A percentile compares a stretch with the other conserved stretches of the same genome.
Evolutionary conservation across 2,113 vertebrate species (phyloP).

Genomic region (Passerina amoena): DNA sequence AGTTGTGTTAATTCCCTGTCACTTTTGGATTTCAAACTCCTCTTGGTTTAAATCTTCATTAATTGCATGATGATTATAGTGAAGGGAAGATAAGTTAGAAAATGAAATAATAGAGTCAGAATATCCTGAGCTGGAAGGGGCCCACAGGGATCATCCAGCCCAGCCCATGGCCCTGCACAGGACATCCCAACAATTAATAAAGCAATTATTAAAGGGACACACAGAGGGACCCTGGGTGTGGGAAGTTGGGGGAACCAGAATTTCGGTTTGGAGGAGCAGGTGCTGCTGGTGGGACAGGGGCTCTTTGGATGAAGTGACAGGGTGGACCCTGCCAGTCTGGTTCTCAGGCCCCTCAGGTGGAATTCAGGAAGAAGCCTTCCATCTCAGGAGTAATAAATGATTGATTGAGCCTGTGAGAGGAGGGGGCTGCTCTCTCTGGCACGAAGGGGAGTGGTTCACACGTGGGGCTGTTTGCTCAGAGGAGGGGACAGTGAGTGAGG

Average conservation of each 20-base stretch:
- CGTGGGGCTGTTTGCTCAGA: not conserved
- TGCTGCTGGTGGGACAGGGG: not conserved
- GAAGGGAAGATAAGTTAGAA: not conserved
- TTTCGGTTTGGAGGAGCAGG: not conserved
- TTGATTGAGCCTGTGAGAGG: not conserved
- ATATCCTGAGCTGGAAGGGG: not conserved
- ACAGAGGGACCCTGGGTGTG: rapidly evolving
- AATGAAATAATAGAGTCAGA: not conserved
- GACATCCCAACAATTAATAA: not conserved
- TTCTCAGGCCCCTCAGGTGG: not conserved
- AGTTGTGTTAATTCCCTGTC: not conserved
- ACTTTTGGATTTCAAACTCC: not conserved
- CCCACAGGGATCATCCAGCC: not conserved
- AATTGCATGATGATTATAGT: not conserved
- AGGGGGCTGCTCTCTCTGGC: not conserved
- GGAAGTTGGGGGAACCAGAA: not conserved
- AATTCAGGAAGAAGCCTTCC: not conserved
- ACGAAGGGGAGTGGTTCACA: rapidly evolving
- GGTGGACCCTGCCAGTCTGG: not conserved
- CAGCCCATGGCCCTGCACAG: not conserved
- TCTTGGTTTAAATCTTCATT: not conserved
- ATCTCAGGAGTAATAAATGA: not conserved
- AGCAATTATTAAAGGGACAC: rapidly evolving
- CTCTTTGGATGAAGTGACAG: not conserved
- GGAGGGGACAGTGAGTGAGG: not conserved